Evolutionary conservation across 2,888 invertebrate species (phyloP).

Genomic region (Lycia hirtaria): DNA sequence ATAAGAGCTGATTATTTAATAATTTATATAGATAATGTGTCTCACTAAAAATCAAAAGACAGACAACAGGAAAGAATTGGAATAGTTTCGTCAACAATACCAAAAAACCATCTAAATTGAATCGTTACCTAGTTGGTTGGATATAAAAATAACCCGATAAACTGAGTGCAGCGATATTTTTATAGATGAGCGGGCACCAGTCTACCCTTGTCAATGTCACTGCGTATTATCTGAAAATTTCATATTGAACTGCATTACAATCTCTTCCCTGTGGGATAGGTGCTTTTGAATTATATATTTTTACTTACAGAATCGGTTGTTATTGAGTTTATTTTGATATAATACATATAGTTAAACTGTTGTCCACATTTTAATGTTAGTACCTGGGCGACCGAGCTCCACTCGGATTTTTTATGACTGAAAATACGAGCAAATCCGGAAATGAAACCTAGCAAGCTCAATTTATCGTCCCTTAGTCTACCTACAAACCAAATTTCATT

Average conservation of each 20-base stretch:
- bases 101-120: conserved; percentile 2
- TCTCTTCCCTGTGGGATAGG: conserved; percentile 42
- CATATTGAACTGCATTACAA: conserved; percentile 71
- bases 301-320: conserved; percentile 13
- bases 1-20: no score
- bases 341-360: no score
- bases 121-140: conserved; percentile 26
- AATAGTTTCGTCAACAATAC: no score
- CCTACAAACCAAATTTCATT: no score
- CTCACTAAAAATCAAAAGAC: no score
- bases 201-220: conserved; percentile 80
- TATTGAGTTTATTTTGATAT: neutral
- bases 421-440: no score
- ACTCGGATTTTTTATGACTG: no score
- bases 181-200: conserved; percentile 68
- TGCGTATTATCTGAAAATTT: conserved; percentile 71
- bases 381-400: no score
- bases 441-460: no score
- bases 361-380: no score
- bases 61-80: neutral
- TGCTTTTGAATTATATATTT: conserved; percentile 22
- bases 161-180: conserved; percentile 72
- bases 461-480: no score
- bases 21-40: no score
- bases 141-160: conserved; percentile 71